Evolutionary conservation across 1,140 invertebrate genomes (phyloP).

Genomic region (Papilio glaucus): DNA sequence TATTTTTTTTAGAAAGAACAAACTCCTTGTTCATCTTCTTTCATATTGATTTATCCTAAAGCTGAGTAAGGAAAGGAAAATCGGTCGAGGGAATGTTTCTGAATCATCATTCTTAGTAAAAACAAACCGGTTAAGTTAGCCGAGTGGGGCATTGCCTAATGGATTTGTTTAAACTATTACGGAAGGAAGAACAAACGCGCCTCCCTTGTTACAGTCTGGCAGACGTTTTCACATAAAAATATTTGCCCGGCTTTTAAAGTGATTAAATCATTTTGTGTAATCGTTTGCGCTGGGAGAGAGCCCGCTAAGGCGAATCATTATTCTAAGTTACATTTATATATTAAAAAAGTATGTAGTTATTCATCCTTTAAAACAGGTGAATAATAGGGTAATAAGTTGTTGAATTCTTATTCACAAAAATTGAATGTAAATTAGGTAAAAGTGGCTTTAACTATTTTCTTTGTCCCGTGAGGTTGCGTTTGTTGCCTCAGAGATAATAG

Average conservation of each 20-base stretch:
- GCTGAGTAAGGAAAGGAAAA: constrained; percentile 1
- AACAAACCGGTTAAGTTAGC: constrained; percentile 29
- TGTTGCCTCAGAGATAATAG: too few species aligned
- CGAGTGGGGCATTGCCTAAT: constrained; percentile 45
- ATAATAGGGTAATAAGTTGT: too few species aligned
- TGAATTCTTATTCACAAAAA: too few species aligned
- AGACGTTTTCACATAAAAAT: constrained; percentile 67
- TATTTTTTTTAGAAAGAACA: not conserved
- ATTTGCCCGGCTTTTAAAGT: constrained; percentile 74
- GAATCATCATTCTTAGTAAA: constrained; percentile 36
- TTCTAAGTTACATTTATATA: not conserved
- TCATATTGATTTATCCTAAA: not conserved
- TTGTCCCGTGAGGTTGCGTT: too few species aligned
- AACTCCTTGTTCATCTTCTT: not conserved
- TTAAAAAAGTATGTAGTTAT: not conserved
- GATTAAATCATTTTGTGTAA: constrained; percentile 64
- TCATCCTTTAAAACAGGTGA: too few species aligned
- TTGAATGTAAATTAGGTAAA: too few species aligned
- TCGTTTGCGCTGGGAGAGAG: constrained; percentile 43
- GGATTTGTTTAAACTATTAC: constrained; percentile 66
- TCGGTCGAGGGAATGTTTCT: not conserved
- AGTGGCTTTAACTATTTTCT: too few species aligned
- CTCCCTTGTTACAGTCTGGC: constrained; percentile 47
- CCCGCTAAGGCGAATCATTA: constrained; percentile 44
- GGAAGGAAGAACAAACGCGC: constrained; percentile 40